These are phyloP conservation scores for Agriotes lineatus DNA, from an alignment of 2,888 invertebrate species.

Conservation along the genomic window DNA sequence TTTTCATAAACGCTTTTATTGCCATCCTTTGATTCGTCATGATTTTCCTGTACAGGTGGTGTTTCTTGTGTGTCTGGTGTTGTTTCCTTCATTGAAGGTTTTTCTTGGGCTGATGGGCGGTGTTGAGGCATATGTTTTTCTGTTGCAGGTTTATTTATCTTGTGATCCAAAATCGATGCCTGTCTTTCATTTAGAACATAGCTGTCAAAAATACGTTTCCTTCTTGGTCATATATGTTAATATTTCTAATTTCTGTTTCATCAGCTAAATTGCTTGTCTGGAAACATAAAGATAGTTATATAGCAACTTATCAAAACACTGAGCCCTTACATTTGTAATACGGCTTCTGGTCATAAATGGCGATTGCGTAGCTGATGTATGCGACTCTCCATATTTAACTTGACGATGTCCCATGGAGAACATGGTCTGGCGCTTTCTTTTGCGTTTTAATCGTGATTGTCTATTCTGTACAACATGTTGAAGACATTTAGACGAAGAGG, in stretches of 20 bases:
- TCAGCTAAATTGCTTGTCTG: background rate
- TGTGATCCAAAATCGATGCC: no score
- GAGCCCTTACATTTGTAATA: constrained; percentile 6
- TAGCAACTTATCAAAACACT: no score
- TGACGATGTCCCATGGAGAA: constrained; percentile 1
- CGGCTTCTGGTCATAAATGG: constrained; percentile 9
- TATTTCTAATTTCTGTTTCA: background rate
- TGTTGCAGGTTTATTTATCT: no score
- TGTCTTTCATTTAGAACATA: no score
- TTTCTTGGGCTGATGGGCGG: no score
- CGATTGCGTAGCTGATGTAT: background rate
- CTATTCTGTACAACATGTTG: constrained; percentile 14
- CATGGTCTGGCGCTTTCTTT: constrained; percentile 4
- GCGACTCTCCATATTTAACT: constrained; percentile 19
- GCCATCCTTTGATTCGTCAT: no score
- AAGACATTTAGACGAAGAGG: constrained; percentile 19
- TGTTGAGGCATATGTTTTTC: no score
- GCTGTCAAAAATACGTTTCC: background rate
- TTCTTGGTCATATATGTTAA: background rate
- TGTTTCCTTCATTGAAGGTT: no score
- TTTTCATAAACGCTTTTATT: no score
- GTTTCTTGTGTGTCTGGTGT: no score
- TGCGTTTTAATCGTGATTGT: background rate
- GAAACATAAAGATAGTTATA: no score
- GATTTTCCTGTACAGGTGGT: no score